Evolutionary conservation across 2,888 invertebrate species (phyloP), one percentile per base, ranked within the genome.

Genomic region (Argyresthia albistria): DNA sequence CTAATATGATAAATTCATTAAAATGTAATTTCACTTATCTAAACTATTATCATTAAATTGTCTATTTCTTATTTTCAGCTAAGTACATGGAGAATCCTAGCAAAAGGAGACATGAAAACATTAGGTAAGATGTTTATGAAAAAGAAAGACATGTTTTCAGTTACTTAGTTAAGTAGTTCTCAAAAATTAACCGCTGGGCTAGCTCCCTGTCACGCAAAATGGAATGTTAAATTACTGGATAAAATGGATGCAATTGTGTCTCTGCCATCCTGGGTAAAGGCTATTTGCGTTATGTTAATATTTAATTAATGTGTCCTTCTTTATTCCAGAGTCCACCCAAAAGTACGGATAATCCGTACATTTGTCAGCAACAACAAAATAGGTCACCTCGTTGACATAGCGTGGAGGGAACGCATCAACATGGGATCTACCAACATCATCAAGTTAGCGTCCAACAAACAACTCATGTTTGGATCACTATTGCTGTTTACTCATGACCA

Each of bases 381-480:
- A 0, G 89, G 89, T 0, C 70, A 88, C 45, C 62, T 88, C 0
- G 69, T 88, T 0, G 81, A 81, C 55, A 71, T 87, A 0, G 74
- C 77, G 0, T 80, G 78, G 69, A 65, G 65, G 12, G 74, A 81
- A 8, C 69, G 84, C 1, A 39, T 58, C 0, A 59, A 57, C 6
- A 62, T 66, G n/a, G 58, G 59, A 1, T 14, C 56, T 1, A 56
- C 73, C 0, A 66, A 76, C 55, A 69, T 60, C 43, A 72, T 67
- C 45, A 70, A 63, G 51, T 75, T 71, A 56, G 63, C 66, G 0
- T 60, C 63, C 53, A 74, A 63, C 55, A 91, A 91, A 61, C 80
- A 91, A 55, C 89, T 94, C 25, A 90, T 93, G 80, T 91, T 80
- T 66, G 95, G 95, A 0, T 91, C 94, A 0, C 75, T 96, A 14